phyloP scores from a whole-genome alignment of 2,113 vertebrate species.

The Eretmochelys imbricata region DNA sequence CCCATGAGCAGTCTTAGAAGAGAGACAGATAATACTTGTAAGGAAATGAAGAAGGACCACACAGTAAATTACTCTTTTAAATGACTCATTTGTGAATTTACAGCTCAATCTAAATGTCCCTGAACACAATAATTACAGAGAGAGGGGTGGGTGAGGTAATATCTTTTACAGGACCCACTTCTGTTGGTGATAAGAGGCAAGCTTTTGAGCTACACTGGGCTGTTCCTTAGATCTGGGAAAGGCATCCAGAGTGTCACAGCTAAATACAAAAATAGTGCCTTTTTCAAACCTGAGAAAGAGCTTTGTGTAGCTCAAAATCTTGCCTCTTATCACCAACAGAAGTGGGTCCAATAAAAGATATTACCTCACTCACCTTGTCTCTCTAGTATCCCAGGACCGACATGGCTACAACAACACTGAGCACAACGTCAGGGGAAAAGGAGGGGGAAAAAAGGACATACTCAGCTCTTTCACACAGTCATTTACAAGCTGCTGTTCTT shows the following conservation, averaged over 20 bases:
- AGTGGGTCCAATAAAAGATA: neutral
- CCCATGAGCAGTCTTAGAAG: neutral
- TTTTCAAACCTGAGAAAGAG: neutral
- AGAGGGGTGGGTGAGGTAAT: too few relatives aligned
- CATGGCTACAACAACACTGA: neutral
- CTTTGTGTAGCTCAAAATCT: neutral
- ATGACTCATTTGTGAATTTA: neutral
- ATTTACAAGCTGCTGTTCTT: conserved; percentile 97
- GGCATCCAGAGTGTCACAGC: neutral
- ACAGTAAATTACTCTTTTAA: neutral
- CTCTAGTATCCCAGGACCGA: neutral
- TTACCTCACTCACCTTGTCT: neutral
- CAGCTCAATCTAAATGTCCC: neutral
- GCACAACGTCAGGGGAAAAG: neutral
- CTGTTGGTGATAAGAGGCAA: too few relatives aligned
- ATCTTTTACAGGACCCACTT: too few relatives aligned
- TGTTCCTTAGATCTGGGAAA: neutral
- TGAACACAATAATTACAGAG: neutral
- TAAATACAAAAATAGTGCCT: neutral
- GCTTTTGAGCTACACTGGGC: too few relatives aligned
- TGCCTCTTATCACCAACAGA: neutral
- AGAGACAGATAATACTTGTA: neutral
- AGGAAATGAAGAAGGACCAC: neutral
- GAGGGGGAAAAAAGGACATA: conserved; percentile 76
- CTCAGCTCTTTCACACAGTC: conserved; percentile 98